Conservation (phyloP, 2,113 vertebrate species). For the Xyrauchen texanus region DNA sequence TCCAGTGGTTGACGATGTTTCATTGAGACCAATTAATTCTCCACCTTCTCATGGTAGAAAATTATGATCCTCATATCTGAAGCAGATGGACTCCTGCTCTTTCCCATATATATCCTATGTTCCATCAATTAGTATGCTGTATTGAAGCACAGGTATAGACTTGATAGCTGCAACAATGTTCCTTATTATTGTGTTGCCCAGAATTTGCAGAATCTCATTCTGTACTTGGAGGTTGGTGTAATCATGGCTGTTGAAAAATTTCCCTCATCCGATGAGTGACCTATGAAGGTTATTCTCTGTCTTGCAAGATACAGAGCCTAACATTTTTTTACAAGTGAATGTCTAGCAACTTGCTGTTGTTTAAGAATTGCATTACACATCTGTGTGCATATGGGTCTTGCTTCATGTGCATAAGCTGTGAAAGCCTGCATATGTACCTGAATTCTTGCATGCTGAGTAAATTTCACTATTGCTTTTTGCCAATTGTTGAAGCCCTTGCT, state of each 20-base stretch:
- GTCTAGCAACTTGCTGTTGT: conserved; percentile 27
- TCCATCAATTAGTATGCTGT: no score
- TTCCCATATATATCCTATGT: no score
- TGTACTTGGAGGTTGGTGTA: conserved; percentile 24
- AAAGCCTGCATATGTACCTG: conserved; percentile 4
- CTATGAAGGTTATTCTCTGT: conserved; percentile 23
- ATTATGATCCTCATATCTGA: no score
- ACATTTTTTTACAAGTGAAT: conserved; percentile 24
- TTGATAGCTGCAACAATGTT: no score
- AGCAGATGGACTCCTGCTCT: no score
- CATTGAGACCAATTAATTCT: no score
- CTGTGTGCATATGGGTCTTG: no score
- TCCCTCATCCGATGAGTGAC: conserved; percentile 9
- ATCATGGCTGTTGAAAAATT: conserved; percentile 28
- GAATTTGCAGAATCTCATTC: conserved; percentile 1
- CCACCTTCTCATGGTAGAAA: no score
- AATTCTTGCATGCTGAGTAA: neutral
- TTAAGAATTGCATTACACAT: conserved; percentile 22
- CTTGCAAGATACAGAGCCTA: conserved; percentile 23
- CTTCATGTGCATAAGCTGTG: no score
- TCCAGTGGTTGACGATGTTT: no score
- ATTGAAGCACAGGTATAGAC: no score
- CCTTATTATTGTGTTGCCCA: neutral
- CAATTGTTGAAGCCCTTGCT: neutral
- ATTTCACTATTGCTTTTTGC: no score